Conservation (phyloP, 2,113 vertebrate species). For the Rhinolophus sinicus region DNA sequence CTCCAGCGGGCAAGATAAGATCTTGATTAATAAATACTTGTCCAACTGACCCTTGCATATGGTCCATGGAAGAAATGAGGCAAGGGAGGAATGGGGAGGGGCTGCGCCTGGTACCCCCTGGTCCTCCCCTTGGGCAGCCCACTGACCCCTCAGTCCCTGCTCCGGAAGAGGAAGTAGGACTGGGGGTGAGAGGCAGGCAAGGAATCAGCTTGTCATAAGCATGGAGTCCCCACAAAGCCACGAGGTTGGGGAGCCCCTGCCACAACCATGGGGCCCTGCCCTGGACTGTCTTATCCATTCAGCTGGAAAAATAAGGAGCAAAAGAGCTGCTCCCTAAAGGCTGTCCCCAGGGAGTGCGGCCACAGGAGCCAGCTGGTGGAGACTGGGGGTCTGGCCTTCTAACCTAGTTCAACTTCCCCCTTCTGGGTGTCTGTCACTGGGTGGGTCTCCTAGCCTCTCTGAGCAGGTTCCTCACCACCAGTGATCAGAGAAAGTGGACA, state of each 20-base stretch:
- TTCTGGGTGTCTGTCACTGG: neutral
- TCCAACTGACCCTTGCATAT: neutral
- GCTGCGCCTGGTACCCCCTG: no score
- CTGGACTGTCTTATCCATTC: neutral
- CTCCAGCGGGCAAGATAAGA: neutral
- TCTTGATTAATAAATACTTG: neutral
- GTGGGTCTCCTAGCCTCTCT: neutral
- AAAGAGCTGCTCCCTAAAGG: neutral
- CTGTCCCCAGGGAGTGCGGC: neutral
- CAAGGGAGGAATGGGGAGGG: neutral
- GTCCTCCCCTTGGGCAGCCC: neutral
- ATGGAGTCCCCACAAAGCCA: neutral
- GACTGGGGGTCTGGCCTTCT: neutral
- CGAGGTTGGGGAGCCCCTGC: neutral
- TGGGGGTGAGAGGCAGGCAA: neutral
- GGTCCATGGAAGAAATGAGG: neutral
- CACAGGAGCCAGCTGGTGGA: neutral
- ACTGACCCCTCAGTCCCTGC: neutral
- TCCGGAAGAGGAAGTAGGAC: neutral
- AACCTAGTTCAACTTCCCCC: neutral
- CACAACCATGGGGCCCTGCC: neutral
- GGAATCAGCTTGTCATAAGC: neutral
- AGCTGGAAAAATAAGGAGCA: neutral
- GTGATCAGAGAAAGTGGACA: neutral
- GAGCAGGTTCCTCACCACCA: neutral